These are phyloP conservation scores for Pan troglodytes DNA, from an alignment of 2,113 vertebrate species.

Conservation along the genomic window NHGRI_mPanTro3-v2.1_pri NC_072398.2:156414501-156415000, in stretches of 20 bases:
- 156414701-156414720: neutral
- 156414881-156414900: neutral
- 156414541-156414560: neutral
- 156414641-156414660: neutral
- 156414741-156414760: neutral
- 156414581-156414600: neutral
- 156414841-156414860: neutral
- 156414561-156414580: neutral
- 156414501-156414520: neutral
- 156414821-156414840: neutral
- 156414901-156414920: neutral
- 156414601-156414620: accelerated
- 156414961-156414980: neutral
- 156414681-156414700: neutral
- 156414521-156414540: neutral
- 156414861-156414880: neutral
- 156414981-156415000: neutral
- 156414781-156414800: neutral
- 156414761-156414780: neutral
- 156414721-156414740: neutral
- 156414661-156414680: neutral
- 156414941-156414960: neutral
- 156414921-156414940: neutral
- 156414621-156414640: neutral
- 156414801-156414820: neutral